A percentile compares a stretch with the other conserved stretches of the same genome.
phyloP scores from a whole-genome alignment of 1,140 invertebrate genomes.

The Ceratina australensis region DNA sequence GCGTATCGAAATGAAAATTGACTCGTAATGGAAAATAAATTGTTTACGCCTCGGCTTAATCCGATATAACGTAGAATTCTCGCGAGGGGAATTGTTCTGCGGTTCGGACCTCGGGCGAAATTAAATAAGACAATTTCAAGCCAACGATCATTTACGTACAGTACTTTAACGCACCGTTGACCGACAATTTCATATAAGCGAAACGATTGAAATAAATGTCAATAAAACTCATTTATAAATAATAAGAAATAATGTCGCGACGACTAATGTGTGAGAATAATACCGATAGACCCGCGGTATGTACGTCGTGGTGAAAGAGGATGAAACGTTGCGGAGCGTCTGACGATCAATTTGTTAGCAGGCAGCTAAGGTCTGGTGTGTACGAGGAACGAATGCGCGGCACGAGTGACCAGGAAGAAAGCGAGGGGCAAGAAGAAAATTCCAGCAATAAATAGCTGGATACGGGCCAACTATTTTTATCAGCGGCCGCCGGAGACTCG shows the following conservation, averaged over 20 bases:
- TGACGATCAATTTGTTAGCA: conserved; percentile 6
- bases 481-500: conserved; percentile 31
- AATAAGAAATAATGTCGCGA: too few species aligned
- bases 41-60: not conserved
- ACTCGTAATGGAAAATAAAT: conserved; percentile 25
- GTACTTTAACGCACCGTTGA: too few species aligned
- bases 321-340: not conserved
- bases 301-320: too few species aligned
- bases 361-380: not conserved
- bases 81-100: not conserved
- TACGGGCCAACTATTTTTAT: conserved; percentile 64
- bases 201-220: too few species aligned
- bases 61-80: not conserved
- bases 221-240: too few species aligned
- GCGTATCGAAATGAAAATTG: not conserved
- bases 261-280: too few species aligned
- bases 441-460: conserved; percentile 62
- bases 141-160: too few species aligned
- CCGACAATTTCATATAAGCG: too few species aligned
- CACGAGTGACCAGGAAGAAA: conserved; percentile 43
- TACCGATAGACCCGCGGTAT: too few species aligned
- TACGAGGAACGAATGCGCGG: conserved; percentile 39
- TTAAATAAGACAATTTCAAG: too few species aligned
- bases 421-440: conserved; percentile 54
- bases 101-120: not conserved